Conservation (phyloP, 1,140 invertebrate species). For the Hylyphantes graminicola region DNA sequence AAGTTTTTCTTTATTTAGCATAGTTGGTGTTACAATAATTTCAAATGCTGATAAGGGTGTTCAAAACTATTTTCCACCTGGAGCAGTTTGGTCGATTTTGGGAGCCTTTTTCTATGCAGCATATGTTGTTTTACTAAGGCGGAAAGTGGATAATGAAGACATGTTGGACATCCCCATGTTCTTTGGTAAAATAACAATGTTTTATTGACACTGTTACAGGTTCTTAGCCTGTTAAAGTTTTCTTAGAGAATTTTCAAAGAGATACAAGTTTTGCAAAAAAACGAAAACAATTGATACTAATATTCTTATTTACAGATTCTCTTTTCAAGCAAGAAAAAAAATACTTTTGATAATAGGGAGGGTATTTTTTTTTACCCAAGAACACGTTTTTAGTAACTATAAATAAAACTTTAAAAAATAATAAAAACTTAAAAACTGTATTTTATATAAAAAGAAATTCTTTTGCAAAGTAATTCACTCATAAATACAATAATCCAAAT, state of each 20-base stretch:
- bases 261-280: too few relatives aligned
- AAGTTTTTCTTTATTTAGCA: slow-evolving; percentile 70
- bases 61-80: slow-evolving; percentile 74
- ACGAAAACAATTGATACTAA: too few relatives aligned
- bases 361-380: too few relatives aligned
- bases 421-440: too few relatives aligned
- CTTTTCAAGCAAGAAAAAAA: too few relatives aligned
- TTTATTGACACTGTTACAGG: neutral
- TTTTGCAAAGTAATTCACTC: neutral
- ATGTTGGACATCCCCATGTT: slow-evolving; percentile 90
- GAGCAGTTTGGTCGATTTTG: slow-evolving; percentile 80
- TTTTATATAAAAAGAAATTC: too few relatives aligned
- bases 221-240: too few relatives aligned
- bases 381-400: too few relatives aligned
- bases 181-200: slow-evolving; percentile 76
- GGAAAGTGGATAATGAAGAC: slow-evolving; percentile 86
- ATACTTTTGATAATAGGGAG: too few relatives aligned
- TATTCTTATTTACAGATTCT: too few relatives aligned
- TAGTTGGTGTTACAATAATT: slow-evolving; percentile 77
- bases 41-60: slow-evolving; percentile 56
- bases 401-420: too few relatives aligned
- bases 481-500: neutral
- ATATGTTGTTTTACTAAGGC: slow-evolving; percentile 84
- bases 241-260: too few relatives aligned
- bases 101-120: slow-evolving; percentile 87